Evolutionary conservation across 2,888 invertebrate species (phyloP), one percentile per base, ranked within the genome.

Genomic region (Plagodis pulveraria): DNA sequence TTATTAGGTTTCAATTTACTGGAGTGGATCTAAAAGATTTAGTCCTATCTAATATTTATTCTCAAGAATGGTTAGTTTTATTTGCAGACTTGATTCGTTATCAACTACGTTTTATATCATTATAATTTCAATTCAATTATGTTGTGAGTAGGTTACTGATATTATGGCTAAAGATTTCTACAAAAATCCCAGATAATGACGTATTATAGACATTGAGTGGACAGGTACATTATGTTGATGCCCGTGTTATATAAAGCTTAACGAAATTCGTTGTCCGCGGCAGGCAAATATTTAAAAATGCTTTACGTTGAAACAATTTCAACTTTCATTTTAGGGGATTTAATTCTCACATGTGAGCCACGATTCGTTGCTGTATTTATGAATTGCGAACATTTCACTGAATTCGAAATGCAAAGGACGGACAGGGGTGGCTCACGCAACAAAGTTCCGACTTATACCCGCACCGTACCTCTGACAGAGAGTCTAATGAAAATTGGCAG

Each of bases 401-500:
- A 84, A 86, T 83, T 75, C 72, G 60, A 80, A 86, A 87, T 84
- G 82, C 75, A 83, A 80, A 81, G 79, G 78, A 80, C 76, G 79
- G 81, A 75, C 77, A 73, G 74, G 71, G 71, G 63, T 63, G 68
- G 66, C 74, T 74, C 64, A 57, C 63, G 77, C 76, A 74, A 77
- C 81, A 77, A 87, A 87, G 77, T 87, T 84, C 73, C 74, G 77
- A 82, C 78, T 84, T 75, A 76, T 76, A 73, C 70, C 63, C 70
- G 71, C 76, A 80, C 78, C 78, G 71, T 77, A 80, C 78, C 78
- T 80, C 80, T 71, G 78, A 77, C 78, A 71, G 76, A 71, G 76
- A 70, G 69, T 72, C 72, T 90, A 91, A 91, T 91, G 89, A 89
- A 88, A 88, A 91, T 89, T 89, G 91, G 81, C 91, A 87, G 87